Evolutionary conservation across 2,797 vertebrate species (phyloP).

Genomic region (Periophthalmus magnuspinnatus): DNA sequence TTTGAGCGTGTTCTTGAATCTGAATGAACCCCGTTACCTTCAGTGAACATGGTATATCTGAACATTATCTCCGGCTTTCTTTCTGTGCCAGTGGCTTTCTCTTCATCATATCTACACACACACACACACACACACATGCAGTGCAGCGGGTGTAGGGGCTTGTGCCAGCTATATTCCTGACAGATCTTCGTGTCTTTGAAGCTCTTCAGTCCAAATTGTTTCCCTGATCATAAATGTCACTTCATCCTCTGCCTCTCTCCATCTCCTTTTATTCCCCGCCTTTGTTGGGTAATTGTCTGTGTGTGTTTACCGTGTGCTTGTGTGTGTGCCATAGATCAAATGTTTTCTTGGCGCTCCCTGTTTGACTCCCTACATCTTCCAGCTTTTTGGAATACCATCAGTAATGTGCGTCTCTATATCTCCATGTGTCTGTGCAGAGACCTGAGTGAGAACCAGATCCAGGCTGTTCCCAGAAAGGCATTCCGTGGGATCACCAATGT

Average conservation of each 20-base stretch:
- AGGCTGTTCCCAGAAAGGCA: conserved; percentile 94
- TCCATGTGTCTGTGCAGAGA: conserved; percentile 80
- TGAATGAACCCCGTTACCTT: not conserved
- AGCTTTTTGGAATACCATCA: conserved; percentile 35
- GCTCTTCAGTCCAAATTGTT: conserved; percentile 66
- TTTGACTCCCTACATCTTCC: conserved; percentile 40
- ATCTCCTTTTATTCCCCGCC: conserved; percentile 40
- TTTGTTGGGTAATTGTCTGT: conserved; percentile 55
- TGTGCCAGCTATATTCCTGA: conserved; percentile 49
- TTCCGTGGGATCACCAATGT: conserved; percentile 95
- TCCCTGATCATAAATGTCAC: conserved; percentile 74
- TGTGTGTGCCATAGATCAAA: conserved; percentile 33
- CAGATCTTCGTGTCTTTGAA: conserved; percentile 68
- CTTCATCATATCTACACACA: conserved; percentile 39
- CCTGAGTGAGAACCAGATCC: conserved; percentile 97
- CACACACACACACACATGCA: conserved; percentile 7
- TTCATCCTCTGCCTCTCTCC: conserved; percentile 52
- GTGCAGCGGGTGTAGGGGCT: conserved; percentile 33
- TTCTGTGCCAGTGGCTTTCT: conserved; percentile 20
- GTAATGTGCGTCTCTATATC: conserved; percentile 41
- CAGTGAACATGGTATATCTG: conserved; percentile 1
- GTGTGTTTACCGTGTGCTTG: conserved; percentile 2
- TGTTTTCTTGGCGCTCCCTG: conserved; percentile 51
- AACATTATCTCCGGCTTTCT: conserved; percentile 10
- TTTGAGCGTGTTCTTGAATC: not conserved